Evolutionary conservation across 2,113 vertebrate species (phyloP), one percentile per base, ranked within the genome.

Genomic region (Ictalurus furcatus): DNA sequence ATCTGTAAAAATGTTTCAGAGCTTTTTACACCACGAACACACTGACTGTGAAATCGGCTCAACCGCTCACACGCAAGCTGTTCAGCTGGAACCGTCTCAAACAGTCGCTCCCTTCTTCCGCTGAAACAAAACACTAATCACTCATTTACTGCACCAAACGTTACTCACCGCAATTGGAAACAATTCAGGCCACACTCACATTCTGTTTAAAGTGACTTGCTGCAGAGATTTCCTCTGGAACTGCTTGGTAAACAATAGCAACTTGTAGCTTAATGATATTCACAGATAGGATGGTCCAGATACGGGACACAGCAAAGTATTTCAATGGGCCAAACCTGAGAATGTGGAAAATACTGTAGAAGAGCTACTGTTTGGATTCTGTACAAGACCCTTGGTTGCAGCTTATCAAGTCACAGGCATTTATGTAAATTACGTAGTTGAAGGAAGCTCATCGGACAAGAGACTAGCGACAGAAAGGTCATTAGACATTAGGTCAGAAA

Each of bases 61-160:
- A 48, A 59, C 71, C 93, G 89, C 90, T 87, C 85, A 87, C 89
- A 81, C 86, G 76, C 92, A 92, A 91, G 80, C 87, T 88, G 87
- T 88, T 88, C 52, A 44, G n/a, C 52, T 88, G 21, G 6, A 67
- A 67, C 44, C 4, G 21, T 88, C 63, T 71, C 85, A 65, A 44
- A 79, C 37, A 3, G 58, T 58, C 6, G 74, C 73, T 48, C 21
- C 37, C 58, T 86, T 40, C 40, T 87, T 87, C 58, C 16, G 58
- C 37, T 30, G 34, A 84, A 61, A 63, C 21, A 28, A 28, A 79
- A 30, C 56, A 48, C 73, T 78, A 59, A 79, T 63, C 56, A 44
- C 54, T 59, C 69, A 40, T 44, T 78, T 78, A 44, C 44, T 65
- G 59, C 37, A 48, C 58, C 58, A 87, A 87, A 79, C 23, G 17